A percentile compares a stretch with the other conserved stretches of the same genome.
These are phyloP conservation scores for Rhabdomys dilectus DNA, from an alignment of 2,113 vertebrate genomes.

Conservation along the genomic window DNA sequence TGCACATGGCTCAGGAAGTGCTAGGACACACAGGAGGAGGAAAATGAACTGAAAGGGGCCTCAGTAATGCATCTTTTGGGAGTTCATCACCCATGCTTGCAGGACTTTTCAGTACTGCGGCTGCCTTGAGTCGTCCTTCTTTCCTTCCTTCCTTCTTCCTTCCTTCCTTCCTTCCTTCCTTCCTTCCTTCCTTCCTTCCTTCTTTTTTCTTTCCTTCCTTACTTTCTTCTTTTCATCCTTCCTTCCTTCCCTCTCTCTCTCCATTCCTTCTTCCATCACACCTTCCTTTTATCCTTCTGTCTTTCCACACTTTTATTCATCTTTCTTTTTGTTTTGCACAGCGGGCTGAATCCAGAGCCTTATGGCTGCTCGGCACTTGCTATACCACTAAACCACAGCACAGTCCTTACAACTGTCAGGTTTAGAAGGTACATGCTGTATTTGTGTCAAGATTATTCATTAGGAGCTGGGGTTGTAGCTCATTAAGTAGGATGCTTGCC, in stretches of 20 bases:
- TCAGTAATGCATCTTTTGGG: background rate
- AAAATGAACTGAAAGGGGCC: background rate
- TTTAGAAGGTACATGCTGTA: background rate
- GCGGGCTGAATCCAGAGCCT: background rate
- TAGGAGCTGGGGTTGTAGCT: background rate
- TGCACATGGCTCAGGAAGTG: no score
- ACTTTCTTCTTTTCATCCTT: no score
- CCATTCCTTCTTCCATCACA: background rate
- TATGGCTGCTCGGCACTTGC: no score
- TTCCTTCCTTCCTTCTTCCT: background rate
- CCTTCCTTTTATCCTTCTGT: background rate
- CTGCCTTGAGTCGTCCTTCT: no score
- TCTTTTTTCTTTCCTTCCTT: no score
- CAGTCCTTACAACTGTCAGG: background rate
- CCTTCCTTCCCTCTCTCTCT: background rate
- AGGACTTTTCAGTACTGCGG: background rate
- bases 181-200: background rate
- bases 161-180: background rate
- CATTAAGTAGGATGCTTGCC: background rate
- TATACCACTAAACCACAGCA: background rate
- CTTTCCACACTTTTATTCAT: no score
- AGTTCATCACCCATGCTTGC: background rate
- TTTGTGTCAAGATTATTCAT: background rate
- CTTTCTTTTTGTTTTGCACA: no score
- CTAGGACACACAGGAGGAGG: no score